phyloP scores from a whole-genome alignment of 2,888 invertebrate species.

The Belgica antarctica region DNA sequence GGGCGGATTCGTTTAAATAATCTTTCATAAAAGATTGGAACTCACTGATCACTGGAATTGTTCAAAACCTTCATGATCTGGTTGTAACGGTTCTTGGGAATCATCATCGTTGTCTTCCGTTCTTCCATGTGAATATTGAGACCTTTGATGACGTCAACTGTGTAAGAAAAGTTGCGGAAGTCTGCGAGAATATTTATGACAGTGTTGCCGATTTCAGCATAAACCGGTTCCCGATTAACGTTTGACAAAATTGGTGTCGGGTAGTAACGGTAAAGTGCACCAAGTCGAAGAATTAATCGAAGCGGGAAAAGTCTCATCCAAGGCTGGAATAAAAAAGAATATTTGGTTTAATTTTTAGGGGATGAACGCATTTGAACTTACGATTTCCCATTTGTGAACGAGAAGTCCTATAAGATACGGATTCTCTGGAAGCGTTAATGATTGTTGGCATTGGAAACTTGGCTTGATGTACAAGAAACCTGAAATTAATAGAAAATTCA shows the following conservation, averaged over 20 bases:
- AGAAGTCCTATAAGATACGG: slow-evolving; percentile 76
- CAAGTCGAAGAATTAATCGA: slow-evolving; percentile 72
- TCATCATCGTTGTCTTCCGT: slow-evolving; percentile 70
- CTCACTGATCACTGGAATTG: slow-evolving; percentile 71
- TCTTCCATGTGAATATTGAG: slow-evolving; percentile 80
- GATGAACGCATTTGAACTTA: slow-evolving; percentile 65
- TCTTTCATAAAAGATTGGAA: not conserved
- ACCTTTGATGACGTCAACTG: slow-evolving; percentile 72
- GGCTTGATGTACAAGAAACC: slow-evolving; percentile 80
- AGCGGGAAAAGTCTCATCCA: slow-evolving; percentile 72
- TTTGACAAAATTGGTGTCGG: slow-evolving; percentile 79
- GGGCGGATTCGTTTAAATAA: not conserved
- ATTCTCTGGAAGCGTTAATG: slow-evolving; percentile 67
- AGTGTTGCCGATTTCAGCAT: slow-evolving; percentile 78
- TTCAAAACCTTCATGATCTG: slow-evolving; percentile 73
- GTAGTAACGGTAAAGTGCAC: slow-evolving; percentile 82
- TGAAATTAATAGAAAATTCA: not conserved
- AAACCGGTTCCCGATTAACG: slow-evolving; percentile 73
- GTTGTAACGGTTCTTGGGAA: slow-evolving; percentile 72
- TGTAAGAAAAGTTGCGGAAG: slow-evolving; percentile 79
- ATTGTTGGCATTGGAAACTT: slow-evolving; percentile 77
- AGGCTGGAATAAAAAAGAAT: not conserved
- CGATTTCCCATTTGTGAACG: slow-evolving; percentile 68
- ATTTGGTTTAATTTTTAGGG: slow-evolving; percentile 53
- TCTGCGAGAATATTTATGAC: slow-evolving; percentile 84